Evolutionary conservation across 2,888 invertebrate species (phyloP), one percentile per base, ranked within the genome.

Genomic region (Caenorhabditis wallacei): DNA sequence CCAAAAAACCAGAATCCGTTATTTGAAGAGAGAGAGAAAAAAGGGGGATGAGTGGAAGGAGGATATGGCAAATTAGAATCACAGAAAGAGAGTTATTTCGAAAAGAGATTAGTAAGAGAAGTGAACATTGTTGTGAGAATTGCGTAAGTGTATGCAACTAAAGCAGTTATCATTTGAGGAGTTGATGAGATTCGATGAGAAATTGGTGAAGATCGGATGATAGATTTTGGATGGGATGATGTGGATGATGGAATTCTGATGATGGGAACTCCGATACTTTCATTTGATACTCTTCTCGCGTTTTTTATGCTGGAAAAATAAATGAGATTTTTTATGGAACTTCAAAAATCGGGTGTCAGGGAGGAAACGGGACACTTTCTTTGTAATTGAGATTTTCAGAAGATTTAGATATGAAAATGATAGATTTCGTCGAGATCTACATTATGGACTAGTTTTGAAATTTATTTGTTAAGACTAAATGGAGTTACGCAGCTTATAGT

Each of bases 101-200:
- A 56, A 18, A 80, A 74, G 3, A 80, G 5, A 40, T 80, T 74
- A 16, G 76, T 66, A 20, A 82, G 56, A 7, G 81, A 53, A 4
- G 81, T 70, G 51, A 81, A 20, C 18, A 81, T 70, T 7, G 70
- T 56, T 0, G 81, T 81, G 3, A 81, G 1, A 35, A 51, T 69
- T 1, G 81, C 70, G 18, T 70, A 75, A 0, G 70, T 43, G 10
- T 75, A 56, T 8, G 70, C 64, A n/a, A 75, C 69, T 30, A 81
- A 46, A 35, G 75, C 70, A 40, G 63, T 64, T 20, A 81, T 63
- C 16, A 76, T 70, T 53, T 82, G 81, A 8, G 81, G 81, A 48
- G 81, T 26, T 8, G 81, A 46, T n/a, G 75, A 53, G 20, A 82
- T 66, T 30, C 35, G 46, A 10, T 75, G 75, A 24, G 75, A n/a